A percentile compares a stretch with the other conserved stretches of the same genome.
Conservation (phyloP, 2,888 invertebrate genomes). For the Lycocerus yunnanus region DNA sequence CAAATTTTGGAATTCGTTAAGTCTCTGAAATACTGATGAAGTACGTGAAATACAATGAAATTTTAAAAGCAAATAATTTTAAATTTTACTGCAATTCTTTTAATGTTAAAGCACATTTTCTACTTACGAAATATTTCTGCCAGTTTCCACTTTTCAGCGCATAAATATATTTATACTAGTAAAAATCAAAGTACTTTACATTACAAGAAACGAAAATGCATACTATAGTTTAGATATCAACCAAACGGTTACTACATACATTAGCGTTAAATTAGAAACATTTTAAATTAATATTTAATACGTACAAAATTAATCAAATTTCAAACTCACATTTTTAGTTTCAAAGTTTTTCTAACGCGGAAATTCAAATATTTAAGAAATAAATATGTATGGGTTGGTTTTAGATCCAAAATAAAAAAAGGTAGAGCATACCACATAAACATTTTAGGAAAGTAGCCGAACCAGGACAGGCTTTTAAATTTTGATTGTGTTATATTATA, state of each 20-base stretch:
- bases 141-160: no score
- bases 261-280: not conserved
- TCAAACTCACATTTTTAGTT: not conserved
- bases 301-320: not conserved
- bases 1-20: no score
- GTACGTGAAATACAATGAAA: no score
- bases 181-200: not conserved
- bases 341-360: no score
- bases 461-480: not conserved
- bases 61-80: no score
- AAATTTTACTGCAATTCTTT: no score
- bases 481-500: not conserved
- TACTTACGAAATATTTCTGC: no score
- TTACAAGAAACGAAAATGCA: no score
- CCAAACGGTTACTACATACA: no score
- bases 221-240: not conserved
- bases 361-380: not conserved
- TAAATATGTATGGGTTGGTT: not conserved
- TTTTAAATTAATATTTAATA: not conserved
- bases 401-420: not conserved
- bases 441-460: not conserved
- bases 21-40: no score
- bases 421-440: not conserved
- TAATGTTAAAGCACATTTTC: no score
- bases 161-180: not conserved